These are phyloP conservation scores for Ptilorrhoa leucosticta DNA, from an alignment of 2,113 vertebrate species.

Conservation along the genomic window DNA sequence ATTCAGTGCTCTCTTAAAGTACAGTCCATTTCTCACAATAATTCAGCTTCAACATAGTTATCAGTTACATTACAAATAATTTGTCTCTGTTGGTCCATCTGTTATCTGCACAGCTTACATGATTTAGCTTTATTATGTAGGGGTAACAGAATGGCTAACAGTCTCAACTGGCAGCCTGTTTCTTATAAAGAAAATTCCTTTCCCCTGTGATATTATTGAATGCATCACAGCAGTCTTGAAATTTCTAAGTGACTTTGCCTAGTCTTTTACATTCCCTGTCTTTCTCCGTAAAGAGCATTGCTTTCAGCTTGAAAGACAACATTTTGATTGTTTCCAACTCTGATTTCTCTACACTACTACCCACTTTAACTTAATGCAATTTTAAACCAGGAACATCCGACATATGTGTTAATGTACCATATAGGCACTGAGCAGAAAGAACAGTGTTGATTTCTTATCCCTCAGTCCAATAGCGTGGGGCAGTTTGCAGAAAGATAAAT, in stretches of 20 bases:
- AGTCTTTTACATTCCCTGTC: slow-evolving; percentile 1
- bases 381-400: neutral
- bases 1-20: neutral
- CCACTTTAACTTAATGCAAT: neutral
- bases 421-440: neutral
- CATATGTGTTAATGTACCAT: neutral
- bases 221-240: neutral
- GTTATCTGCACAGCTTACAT: neutral
- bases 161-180: neutral
- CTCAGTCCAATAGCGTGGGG: neutral
- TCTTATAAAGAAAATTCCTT: slow-evolving; percentile 9
- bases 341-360: neutral
- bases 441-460: neutral
- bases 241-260: neutral
- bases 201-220: neutral
- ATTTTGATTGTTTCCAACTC: neutral
- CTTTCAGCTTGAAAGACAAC: neutral
- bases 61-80: slow-evolving; percentile 39
- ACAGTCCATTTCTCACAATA: slow-evolving; percentile 1
- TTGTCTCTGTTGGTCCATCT: slow-evolving; percentile 20
- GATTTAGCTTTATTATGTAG: slow-evolving; percentile 28
- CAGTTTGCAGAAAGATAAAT: neutral
- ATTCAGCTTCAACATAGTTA: neutral
- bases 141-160: slow-evolving; percentile 17
- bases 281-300: neutral